Evolutionary conservation across 2,113 vertebrate species (phyloP).

Genomic region (Alectura lathami): DNA sequence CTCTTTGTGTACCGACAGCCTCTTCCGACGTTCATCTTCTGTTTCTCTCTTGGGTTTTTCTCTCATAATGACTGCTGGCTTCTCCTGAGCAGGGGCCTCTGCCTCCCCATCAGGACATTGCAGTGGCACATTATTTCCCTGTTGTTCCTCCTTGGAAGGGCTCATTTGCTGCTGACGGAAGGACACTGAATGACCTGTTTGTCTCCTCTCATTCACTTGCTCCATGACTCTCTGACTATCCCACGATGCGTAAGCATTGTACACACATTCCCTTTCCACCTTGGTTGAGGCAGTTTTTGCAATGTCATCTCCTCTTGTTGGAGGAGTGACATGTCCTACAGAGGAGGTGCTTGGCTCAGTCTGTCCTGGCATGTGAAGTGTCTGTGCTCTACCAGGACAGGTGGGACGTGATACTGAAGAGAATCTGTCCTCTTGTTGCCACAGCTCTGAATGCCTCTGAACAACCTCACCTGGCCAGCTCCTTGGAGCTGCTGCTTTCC

Average conservation of each 20-base stretch:
- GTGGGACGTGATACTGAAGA: conserved; percentile 37
- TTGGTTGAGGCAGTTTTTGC: conserved; percentile 26
- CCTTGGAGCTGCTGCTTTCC: background rate
- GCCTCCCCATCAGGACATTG: background rate
- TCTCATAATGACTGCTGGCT: conserved; percentile 74
- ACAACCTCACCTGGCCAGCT: background rate
- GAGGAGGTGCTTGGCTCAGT: conserved; percentile 2
- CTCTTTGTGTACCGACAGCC: conserved; percentile 89
- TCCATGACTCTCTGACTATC: conserved; percentile 8
- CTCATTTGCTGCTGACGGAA: conserved; percentile 13
- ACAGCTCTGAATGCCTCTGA: conserved; percentile 65
- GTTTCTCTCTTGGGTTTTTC: conserved; percentile 81
- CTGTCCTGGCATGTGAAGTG: conserved; percentile 44
- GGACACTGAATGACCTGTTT: background rate
- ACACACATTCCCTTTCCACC: conserved; percentile 26
- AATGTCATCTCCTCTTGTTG: background rate
- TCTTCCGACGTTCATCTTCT: conserved; percentile 83
- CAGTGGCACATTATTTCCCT: background rate
- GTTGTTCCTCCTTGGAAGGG: conserved; percentile 3
- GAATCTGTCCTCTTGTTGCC: conserved; percentile 57
- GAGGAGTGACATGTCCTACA: background rate
- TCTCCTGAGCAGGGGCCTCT: conserved; percentile 12
- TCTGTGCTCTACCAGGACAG: conserved; percentile 42
- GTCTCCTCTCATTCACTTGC: conserved; percentile 28
- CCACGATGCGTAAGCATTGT: background rate